Conservation (phyloP, 2,113 vertebrate species). For the Xyrauchen texanus region DNA sequence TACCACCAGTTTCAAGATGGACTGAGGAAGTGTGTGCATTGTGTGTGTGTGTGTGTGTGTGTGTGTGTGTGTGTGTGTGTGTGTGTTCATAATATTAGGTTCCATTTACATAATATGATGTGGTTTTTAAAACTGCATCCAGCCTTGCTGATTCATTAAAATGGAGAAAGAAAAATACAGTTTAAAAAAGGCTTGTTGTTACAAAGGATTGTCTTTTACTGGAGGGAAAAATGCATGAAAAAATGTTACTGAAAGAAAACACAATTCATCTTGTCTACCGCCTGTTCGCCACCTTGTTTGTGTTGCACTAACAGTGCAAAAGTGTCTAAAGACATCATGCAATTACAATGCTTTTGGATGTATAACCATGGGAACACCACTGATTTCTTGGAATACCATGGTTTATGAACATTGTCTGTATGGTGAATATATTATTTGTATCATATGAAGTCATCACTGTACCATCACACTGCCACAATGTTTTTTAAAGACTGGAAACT, state of each 20-base stretch:
- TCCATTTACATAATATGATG: constrained; percentile 39
- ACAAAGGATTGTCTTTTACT: constrained; percentile 9
- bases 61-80: constrained; percentile 43
- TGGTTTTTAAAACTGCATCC: constrained; percentile 41
- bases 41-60: constrained; percentile 35
- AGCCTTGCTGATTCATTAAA: constrained; percentile 38
- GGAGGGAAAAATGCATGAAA: constrained; percentile 32
- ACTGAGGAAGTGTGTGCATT: constrained; percentile 1
- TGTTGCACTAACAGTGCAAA: too few species aligned
- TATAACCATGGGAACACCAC: too few species aligned
- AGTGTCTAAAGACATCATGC: too few species aligned
- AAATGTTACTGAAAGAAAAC: constrained; percentile 23
- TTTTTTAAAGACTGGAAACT: too few species aligned
- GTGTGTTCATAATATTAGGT: constrained; percentile 16
- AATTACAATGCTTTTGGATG: too few species aligned
- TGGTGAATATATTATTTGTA: too few species aligned
- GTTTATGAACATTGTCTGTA: too few species aligned
- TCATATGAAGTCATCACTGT: too few species aligned
- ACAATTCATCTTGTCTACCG: not conserved
- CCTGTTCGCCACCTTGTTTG: not conserved
- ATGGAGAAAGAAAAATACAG: constrained; percentile 25
- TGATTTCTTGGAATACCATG: too few species aligned
- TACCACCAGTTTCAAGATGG: not conserved
- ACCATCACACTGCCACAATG: too few species aligned
- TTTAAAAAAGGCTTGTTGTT: constrained; percentile 38